phyloP scores from a whole-genome alignment of 2,113 vertebrate genomes.

The Urocitellus parryii region DNA sequence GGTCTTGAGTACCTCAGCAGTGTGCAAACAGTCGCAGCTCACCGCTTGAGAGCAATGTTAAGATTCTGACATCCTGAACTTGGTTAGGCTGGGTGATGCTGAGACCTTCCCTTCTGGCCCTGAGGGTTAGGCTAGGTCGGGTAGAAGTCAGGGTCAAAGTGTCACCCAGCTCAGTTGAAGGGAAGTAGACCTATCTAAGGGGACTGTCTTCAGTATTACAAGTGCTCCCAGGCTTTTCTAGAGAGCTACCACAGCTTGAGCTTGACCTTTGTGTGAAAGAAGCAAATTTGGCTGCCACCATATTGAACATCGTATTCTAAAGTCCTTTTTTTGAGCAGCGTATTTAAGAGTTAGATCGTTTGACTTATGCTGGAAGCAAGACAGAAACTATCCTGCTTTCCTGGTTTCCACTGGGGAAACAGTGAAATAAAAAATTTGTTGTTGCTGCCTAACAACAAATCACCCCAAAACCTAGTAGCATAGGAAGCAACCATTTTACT shows the following conservation, averaged over 20 bases:
- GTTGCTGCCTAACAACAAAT: neutral
- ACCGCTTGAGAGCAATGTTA: neutral
- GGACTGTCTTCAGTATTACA: neutral
- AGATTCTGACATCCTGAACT: neutral
- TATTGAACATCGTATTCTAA: neutral
- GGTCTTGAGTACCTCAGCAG: neutral
- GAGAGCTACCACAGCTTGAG: neutral
- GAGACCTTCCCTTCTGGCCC: neutral
- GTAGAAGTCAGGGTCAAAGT: neutral
- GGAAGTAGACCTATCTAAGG: neutral
- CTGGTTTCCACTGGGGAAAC: neutral
- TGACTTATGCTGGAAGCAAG: neutral
- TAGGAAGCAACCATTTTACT: neutral
- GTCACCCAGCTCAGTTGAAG: neutral
- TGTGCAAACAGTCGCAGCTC: neutral
- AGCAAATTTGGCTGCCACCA: neutral
- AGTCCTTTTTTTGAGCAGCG: slow-evolving; percentile 35
- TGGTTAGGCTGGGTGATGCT: neutral
- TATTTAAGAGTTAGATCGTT: neutral
- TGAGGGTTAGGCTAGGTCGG: neutral
- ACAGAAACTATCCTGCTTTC: neutral
- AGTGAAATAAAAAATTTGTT: neutral
- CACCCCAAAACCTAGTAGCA: neutral
- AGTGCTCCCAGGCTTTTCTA: neutral
- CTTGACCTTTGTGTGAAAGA: slow-evolving; percentile 16